phyloP scores from a whole-genome alignment of 2,888 invertebrate species.

The Dermolepida albohirtum region DNA sequence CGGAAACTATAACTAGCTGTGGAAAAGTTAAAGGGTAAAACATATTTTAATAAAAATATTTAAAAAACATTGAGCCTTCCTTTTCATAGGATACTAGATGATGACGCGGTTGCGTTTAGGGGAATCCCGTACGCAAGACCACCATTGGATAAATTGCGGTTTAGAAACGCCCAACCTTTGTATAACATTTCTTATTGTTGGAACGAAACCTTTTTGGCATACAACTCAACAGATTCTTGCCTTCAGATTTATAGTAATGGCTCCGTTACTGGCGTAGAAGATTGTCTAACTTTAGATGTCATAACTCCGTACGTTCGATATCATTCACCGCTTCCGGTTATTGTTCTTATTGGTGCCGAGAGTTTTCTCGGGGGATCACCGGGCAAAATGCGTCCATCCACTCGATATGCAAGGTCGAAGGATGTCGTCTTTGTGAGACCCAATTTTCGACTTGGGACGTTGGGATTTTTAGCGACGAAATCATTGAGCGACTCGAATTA shows the following conservation, averaged over 20 bases:
- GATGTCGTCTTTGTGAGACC: conserved; percentile 89
- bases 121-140: conserved; percentile 86
- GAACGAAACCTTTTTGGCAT: conserved; percentile 79
- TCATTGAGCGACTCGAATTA: conserved; percentile 76
- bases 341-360: conserved; percentile 85
- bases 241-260: conserved; percentile 78
- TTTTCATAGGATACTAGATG: conserved; percentile 74
- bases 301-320: conserved; percentile 85
- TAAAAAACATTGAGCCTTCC: not conserved
- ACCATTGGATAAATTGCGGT: conserved; percentile 76
- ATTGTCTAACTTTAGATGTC: conserved; percentile 86
- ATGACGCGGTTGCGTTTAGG: conserved; percentile 83
- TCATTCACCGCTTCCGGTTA: conserved; percentile 82
- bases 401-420: conserved; percentile 78
- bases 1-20: conserved; percentile 80
- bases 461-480: conserved; percentile 84
- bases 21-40: conserved; percentile 82
- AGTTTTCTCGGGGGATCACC: conserved; percentile 83
- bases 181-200: conserved; percentile 80
- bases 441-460: conserved; percentile 75
- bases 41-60: conserved; percentile 2
- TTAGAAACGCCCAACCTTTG: conserved; percentile 76
- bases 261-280: conserved; percentile 76
- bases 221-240: conserved; percentile 76
- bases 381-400: conserved; percentile 78